Conservation (phyloP, 1,140 invertebrate genomes). For the Eciton burchellii region DNA sequence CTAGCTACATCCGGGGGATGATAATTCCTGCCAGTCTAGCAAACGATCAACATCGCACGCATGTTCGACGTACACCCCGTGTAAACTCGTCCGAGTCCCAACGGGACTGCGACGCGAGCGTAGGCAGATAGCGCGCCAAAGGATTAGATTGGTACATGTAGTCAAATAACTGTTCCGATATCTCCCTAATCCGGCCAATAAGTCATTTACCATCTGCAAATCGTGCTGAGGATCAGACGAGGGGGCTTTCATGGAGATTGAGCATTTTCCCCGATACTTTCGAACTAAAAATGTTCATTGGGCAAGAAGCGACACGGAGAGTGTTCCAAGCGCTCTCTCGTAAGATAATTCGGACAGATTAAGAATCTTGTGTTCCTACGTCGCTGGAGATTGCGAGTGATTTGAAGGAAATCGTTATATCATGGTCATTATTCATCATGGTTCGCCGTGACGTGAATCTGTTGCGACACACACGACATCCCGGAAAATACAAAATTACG, state of each 20-base stretch:
- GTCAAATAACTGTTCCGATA: constrained; percentile 74
- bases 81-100: constrained; percentile 71
- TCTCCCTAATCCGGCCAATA: constrained; percentile 58
- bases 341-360: not conserved
- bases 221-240: constrained; percentile 5
- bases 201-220: constrained; percentile 68
- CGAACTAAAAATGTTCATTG: not conserved
- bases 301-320: not conserved
- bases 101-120: constrained; percentile 48
- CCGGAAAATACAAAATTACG: constrained; percentile 24
- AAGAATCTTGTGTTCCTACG: not conserved
- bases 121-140: constrained; percentile 46
- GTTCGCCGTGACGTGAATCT: not conserved
- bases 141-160: constrained; percentile 72
- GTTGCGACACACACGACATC: not conserved
- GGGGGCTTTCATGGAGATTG: constrained; percentile 11
- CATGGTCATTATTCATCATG: not conserved
- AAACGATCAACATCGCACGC: constrained; percentile 78
- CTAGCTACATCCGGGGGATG: constrained; percentile 64
- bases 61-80: constrained; percentile 63
- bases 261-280: not conserved
- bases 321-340: too few species aligned
- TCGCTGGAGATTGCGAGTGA: constrained; percentile 1
- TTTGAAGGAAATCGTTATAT: not conserved
- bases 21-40: constrained; percentile 77